Evolutionary conservation across 2,797 vertebrate genomes (phyloP), one percentile per base, ranked within the genome.

Genomic region (Sebastes trivittatus): DNA sequence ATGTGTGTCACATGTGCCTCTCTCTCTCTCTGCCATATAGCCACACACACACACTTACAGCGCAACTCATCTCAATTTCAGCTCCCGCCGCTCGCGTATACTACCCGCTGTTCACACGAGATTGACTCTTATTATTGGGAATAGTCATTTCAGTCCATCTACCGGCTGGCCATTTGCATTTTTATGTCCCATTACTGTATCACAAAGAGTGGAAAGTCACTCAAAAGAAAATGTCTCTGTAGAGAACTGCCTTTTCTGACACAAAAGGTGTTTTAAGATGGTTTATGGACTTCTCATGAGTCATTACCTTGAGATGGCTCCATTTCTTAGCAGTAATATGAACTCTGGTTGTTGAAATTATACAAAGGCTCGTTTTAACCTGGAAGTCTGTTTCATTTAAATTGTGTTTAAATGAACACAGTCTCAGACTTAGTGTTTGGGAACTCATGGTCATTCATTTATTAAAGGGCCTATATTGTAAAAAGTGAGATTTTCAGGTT

Each of bases 61-160:
- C 30, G 36, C 36, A 82, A 20, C 27, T 7, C 72, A 58, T 75
- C 69, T 77, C 46, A 64, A 52, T 80, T 81, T 75, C 73, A 71
- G 46, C 81, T 85, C 65, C 81, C 27, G 6, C 73, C 77, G 75
- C 67, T 85, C 46, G 3, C 11, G 2, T 71, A 20, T 65, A 22
- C 72, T 81, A 49, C 72, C 79, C 72, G 55, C 88, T 82, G 81
- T 81, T 91, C 88, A 87, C 76, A 83, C 80, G 64, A 78, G 78
- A 89, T 80, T 84, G 75, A 63, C 65, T 86, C 80, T 67, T 82
- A 85, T 78, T 88, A 83, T 83, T 86, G 46, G 52, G 54, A 72
- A 72, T 49, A 80, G 79, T 75, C 66, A 82, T 87, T 88, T 83
- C 68, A 78, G 61, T 87, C 78, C 75, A 72, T 87, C 52, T 63